Base-by-base conservation (phyloP, 1,140 invertebrate species). In the Procambarus clarkii region DNA sequence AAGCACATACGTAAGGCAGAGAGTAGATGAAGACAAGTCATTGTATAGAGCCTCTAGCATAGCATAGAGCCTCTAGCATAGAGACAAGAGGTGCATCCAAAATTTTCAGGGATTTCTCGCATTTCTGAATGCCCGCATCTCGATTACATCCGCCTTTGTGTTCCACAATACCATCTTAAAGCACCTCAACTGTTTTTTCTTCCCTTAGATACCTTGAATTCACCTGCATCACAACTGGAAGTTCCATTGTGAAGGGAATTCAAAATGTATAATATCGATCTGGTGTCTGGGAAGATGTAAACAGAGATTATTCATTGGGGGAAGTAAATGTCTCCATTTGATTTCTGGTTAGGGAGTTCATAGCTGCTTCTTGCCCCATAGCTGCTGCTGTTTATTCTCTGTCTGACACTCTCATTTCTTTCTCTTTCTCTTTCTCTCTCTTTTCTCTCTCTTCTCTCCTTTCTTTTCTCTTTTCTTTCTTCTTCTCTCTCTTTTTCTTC, bases 31-130 rank as follows among this genome's bases (percentile, higher is more conserved):
- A 54, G 50, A 54, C 50, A 34, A 34, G 34, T 34, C 34, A 34
- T 34, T 0, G 34, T 1, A 34, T n/a, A 34, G 0, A 34, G 34
- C 34, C 34, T 34, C 34, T 34, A 34, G 34, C 34, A 34, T 34
- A 34, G 34, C 34, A 34, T 34, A 34, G 34, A 34, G 34, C 34
- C 34, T 34, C 34, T 34, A 34, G 34, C 34, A 34, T 34, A 34
- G 34, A 34, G 34, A 34, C 34, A 34, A 34, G 34, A 34, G 34
- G 79, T 80, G 80, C 80, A 82, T 82, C 60, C 80, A 13, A 24
- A 3, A 44, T 24, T 54, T 82, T 60, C 7, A 48, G 34, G 60
- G 80, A 82, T 82, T 82, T 82, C 80, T 60, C 80, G 80, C 80
- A 82, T 82, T 64, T 82, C 79, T 54, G 45, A 82, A 82, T 44